Evolutionary conservation across 2,797 vertebrate species (phyloP).

Genomic region (Pempheris klunzingeri): DNA sequence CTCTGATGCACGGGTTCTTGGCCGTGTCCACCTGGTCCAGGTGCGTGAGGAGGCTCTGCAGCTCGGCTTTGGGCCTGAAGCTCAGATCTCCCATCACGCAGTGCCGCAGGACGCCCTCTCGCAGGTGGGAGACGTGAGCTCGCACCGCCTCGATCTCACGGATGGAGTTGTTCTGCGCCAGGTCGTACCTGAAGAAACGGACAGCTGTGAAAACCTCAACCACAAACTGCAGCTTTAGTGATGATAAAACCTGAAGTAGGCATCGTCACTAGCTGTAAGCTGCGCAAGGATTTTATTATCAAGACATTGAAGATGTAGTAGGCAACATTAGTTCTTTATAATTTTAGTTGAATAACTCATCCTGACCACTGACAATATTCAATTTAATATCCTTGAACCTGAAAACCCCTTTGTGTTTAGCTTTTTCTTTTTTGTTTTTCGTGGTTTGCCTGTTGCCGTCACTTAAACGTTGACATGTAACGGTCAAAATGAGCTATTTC

Average conservation of each 20-base stretch:
- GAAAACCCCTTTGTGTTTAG: too few species aligned
- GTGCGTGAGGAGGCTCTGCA: conserved; percentile 92
- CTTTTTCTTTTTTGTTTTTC: too few species aligned
- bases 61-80: conserved; percentile 90
- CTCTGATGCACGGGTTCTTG: conserved; percentile 96
- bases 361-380: too few species aligned
- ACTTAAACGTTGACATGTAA: too few species aligned
- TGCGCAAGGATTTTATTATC: too few species aligned
- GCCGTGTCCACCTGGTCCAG: conserved; percentile 95
- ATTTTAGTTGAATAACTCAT: too few species aligned
- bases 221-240: not conserved
- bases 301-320: too few species aligned
- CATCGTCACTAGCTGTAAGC: not conserved
- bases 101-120: conserved; percentile 87
- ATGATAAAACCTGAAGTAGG: not conserved
- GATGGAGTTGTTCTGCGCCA: conserved; percentile 95
- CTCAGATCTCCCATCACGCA: conserved; percentile 88
- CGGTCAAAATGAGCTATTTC: too few species aligned
- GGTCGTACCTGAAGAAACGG: conserved; percentile 86
- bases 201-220: not conserved
- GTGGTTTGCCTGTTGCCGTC: too few species aligned
- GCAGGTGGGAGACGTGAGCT: conserved; percentile 88
- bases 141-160: conserved; percentile 94
- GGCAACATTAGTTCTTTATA: too few species aligned
- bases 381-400: too few species aligned